Evolutionary conservation across 64 coral and sea anemone species (phyloP).

Genomic region (Trachythela sp.): DNA sequence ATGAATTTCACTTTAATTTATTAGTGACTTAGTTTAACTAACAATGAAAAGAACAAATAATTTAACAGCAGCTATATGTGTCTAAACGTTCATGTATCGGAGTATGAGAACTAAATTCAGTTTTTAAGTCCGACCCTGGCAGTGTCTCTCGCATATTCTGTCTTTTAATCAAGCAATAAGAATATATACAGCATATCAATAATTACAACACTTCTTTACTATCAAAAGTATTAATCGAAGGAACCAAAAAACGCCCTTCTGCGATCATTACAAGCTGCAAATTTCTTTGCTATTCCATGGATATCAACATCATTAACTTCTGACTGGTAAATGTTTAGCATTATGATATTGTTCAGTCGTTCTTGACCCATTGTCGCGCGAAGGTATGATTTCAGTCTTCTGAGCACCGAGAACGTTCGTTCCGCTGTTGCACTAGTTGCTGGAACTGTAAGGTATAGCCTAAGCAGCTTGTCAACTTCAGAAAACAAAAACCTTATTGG

Average conservation of each 20-base stretch:
- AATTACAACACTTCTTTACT: conserved; percentile 24
- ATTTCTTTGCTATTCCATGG: conserved; percentile 29
- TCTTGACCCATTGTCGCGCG: not conserved
- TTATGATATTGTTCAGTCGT: conserved; percentile 15
- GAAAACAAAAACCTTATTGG: not conserved
- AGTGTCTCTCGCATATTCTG: too few species aligned
- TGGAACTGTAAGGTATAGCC: conserved; percentile 27
- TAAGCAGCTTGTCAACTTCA: conserved; percentile 27
- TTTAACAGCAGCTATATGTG: not conserved
- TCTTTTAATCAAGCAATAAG: not conserved
- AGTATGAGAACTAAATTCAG: too few species aligned
- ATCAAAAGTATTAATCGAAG: conserved; percentile 18
- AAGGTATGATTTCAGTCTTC: conserved; percentile 25
- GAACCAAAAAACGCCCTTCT: conserved; percentile 28
- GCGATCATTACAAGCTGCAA: not conserved
- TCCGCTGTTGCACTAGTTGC: conserved; percentile 26
- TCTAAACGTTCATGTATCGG: too few species aligned
- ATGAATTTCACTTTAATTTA: not conserved
- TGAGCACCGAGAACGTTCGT: conserved; percentile 26
- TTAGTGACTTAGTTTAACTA: not conserved
- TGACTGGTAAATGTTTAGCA: not conserved
- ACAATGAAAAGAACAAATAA: not conserved
- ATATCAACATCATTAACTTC: conserved; percentile 6
- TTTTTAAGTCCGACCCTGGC: too few species aligned
- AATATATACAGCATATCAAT: not conserved